phyloP scores from a whole-genome alignment of 2,113 vertebrate genomes.

The Montifringilla adamsi region DNA sequence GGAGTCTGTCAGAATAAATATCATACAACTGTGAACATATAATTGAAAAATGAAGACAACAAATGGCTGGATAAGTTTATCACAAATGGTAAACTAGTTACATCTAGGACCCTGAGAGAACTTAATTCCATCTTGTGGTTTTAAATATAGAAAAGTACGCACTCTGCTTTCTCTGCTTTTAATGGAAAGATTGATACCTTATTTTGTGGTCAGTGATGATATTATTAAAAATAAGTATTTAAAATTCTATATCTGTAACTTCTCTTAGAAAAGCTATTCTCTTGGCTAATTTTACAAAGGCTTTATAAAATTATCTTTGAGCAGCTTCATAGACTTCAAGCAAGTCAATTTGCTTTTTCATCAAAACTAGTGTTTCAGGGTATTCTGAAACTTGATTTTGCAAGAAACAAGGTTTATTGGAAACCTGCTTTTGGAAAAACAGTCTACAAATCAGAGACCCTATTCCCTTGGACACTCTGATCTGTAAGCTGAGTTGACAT shows the following conservation, averaged over 20 bases:
- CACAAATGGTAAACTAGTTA: not conserved
- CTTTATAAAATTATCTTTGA: not conserved
- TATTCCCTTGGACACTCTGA: not conserved
- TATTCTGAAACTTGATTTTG: not conserved
- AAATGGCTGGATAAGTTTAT: not conserved
- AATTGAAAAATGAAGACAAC: not conserved
- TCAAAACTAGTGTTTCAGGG: not conserved
- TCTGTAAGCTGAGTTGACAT: not conserved
- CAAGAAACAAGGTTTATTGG: not conserved
- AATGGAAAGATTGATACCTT: not conserved
- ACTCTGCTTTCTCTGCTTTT: not conserved
- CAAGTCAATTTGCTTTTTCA: not conserved
- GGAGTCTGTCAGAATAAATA: not conserved
- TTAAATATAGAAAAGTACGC: not conserved
- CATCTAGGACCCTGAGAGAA: not conserved
- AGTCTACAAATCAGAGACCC: not conserved
- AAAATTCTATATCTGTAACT: not conserved
- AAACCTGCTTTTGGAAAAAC: not conserved
- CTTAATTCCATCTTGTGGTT: fast-evolving
- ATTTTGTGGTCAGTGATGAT: not conserved
- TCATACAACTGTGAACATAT: not conserved
- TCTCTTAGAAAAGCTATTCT: not conserved
- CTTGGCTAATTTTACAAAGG: not conserved
- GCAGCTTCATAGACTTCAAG: not conserved
- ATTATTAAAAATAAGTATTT: not conserved